Base-by-base conservation (phyloP, 2,888 invertebrate species). In the Phyllotreta striolata region DNA sequence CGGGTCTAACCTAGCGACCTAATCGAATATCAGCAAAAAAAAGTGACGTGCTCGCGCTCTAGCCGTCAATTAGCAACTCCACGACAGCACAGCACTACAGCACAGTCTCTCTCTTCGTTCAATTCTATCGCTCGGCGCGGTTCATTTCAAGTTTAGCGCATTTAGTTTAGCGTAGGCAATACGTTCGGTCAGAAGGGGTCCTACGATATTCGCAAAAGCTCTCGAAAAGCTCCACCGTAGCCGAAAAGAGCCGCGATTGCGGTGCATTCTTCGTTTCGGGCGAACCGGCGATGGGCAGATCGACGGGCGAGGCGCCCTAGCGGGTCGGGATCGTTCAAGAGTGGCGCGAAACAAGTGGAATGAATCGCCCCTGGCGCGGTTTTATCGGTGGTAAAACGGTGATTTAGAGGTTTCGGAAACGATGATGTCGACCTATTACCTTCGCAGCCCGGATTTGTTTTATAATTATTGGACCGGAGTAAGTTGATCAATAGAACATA, bases 401-500 rank as follows among this genome's bases (percentile, higher is more conserved):
- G 70, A 66, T 65, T 66, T 66, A 60, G 64, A 63, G 54, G 41
- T 44, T 44, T 49, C 10, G 1, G n/a, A 13, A 14, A 52, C 9
- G 44, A 71, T 71, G 68, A 51, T 68, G 56, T 67, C 68, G 46
- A 61, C 67, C 4, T 68, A 67, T 52, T 24, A 24, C 24, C 47
- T 65, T 41, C 62, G 65, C 38, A 63, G 46, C n/a, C 56, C 64
- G 24, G 72, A 74, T 64, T 67, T 74, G 46, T 72, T 74, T 60
- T 73, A 72, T 59, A 65, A 58, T 6, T 62, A 70, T 51, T 73
- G 74, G 74, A 71, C 70, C 9, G 69, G 70, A 70, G 73, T 73
- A 58, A 73, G 73, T 70, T 59, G 14, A 44, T 10, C 14, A 44
- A 3, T 35, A 51, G n/a, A 69, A 61, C 51, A 58, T 54, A 56